Percentiles rank a stretch among this genome's conserved stretches.
Evolutionary conservation across 2,113 vertebrate genomes (phyloP).

Genomic region (Pterocles gutturalis): DNA sequence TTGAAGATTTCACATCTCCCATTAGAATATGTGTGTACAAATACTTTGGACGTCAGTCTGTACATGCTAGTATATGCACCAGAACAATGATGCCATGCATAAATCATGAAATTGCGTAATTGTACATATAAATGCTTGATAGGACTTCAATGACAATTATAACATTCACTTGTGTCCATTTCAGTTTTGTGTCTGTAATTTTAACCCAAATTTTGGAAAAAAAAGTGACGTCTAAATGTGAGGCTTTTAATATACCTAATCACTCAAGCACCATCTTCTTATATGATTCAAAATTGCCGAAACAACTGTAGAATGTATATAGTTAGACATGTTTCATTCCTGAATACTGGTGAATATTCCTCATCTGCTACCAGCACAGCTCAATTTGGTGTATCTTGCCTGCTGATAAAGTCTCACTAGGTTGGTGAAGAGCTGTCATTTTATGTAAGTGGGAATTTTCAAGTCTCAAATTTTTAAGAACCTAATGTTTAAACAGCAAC

Average conservation of each 20-base stretch:
- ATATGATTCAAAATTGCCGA: not conserved
- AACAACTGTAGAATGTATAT: not conserved
- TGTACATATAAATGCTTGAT: not conserved
- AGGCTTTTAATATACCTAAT: not conserved
- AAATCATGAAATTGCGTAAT: not conserved
- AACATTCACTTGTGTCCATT: not conserved
- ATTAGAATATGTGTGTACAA: not conserved
- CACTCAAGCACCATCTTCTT: not conserved
- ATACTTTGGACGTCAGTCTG: not conserved
- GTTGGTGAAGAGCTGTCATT: not conserved
- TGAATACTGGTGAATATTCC: not conserved
- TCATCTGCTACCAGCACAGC: not conserved
- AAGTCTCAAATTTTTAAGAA: not conserved
- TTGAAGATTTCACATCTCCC: not conserved
- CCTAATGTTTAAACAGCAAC: not conserved
- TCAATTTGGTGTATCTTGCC: not conserved
- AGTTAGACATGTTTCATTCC: not conserved
- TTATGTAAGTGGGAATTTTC: not conserved
- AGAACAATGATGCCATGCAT: not conserved
- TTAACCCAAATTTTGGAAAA: not conserved
- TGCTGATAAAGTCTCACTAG: not conserved
- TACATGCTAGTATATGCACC: not conserved
- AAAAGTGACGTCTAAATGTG: not conserved
- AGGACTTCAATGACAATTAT: not conserved
- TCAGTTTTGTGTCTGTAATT: not conserved